A percentile compares a stretch with the other conserved stretches of the same genome.
phyloP scores from a whole-genome alignment of 2,888 invertebrate genomes.

The Polyommatus iphigenia region DNA sequence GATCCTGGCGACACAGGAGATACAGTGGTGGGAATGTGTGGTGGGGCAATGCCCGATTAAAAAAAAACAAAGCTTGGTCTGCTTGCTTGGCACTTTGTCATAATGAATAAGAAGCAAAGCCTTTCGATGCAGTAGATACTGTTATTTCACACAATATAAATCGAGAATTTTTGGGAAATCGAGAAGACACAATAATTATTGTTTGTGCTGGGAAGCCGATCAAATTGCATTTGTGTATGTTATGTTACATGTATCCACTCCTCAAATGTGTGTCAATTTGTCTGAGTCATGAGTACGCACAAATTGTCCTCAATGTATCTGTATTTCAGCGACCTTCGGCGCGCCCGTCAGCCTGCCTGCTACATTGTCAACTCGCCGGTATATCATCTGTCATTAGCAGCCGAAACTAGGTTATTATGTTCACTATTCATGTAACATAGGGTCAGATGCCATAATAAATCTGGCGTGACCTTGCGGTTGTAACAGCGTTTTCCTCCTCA shows the following conservation, averaged over 20 bases:
- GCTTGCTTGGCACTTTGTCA: no score
- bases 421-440: background rate
- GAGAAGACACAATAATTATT: no score
- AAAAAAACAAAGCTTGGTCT: no score
- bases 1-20: no score
- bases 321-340: conserved; percentile 22
- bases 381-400: background rate
- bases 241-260: background rate
- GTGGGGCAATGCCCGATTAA: no score
- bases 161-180: no score
- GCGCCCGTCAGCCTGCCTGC: background rate
- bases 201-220: no score
- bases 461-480: background rate
- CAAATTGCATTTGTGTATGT: no score
- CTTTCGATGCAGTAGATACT: no score
- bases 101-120: no score
- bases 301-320: conserved; percentile 7
- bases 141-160: no score
- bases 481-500: background rate
- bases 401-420: background rate
- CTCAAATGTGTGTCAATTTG: conserved; percentile 8
- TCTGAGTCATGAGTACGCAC: background rate
- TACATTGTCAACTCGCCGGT: conserved; percentile 7
- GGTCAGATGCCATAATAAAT: background rate
- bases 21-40: no score